Base-by-base conservation (phyloP, 2,113 vertebrate genomes). In the Dolichallabes microphthalmus region DNA sequence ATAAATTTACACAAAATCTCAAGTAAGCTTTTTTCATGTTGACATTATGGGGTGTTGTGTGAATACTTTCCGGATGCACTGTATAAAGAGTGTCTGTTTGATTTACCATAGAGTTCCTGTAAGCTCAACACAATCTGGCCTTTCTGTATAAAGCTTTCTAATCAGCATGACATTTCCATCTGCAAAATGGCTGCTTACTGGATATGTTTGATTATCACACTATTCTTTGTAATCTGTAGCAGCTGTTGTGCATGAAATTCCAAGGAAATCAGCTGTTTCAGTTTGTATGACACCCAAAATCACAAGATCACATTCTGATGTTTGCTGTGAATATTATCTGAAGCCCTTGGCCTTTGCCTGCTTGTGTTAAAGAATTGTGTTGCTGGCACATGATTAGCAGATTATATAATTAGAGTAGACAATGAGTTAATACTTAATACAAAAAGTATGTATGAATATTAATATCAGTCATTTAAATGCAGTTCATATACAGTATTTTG, bases 381-480 rank as follows among this genome's bases (percentile, higher is more conserved):
- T 66, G n/a, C 63, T 66, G 12, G 12, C 63, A 30, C 12, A 27
- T 30, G 11, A 66, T 30, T 27, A 22, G 11, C 10, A 30, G 27
- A 66, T 30, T 66, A 66, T 12, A 66, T 68, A 39, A 71, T 71
- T 39, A 12, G 0, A 19, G 52, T 55, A 55, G 32, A 76, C 52
- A 76, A 17, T 76, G n/a, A 55, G 7, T 55, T 25, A 20, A 68
- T 19, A 58, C 15, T 22, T 13, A 27, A 53, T n/a, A 66, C 22
- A 68, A 73, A 20, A 52, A 66, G 19, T 30, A 68, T 10, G 10
- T 17, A 32, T 74, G 7, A 57, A 20, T 25, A 76, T 77, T 55
- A 55, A 76, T 76, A 76, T 76, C n/a, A 19, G n/a, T 57, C 14
- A 52, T 57, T 55, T 55, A 77, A 77, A 55, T 17, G 73, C 20